These are phyloP conservation scores for Eupelmus urozonus DNA, from an alignment of 2,888 invertebrate genomes.

Conservation along the genomic window DNA sequence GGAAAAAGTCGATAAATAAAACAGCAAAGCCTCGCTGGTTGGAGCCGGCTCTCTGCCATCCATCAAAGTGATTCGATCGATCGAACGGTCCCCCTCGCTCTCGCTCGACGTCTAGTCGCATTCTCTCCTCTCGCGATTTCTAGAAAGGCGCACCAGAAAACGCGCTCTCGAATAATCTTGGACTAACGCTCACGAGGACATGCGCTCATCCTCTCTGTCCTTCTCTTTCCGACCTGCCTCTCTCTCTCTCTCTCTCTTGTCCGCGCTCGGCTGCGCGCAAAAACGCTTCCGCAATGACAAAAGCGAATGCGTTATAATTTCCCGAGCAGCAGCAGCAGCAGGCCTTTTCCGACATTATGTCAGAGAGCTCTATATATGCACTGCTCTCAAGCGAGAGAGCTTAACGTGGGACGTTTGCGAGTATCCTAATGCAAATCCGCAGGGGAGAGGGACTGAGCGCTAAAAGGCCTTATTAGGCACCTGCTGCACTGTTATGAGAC, in stretches of 20 bases:
- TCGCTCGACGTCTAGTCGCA: constrained; percentile 7
- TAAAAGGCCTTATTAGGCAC: constrained; percentile 56
- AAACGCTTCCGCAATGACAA: constrained; percentile 47
- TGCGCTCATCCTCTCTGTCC: constrained; percentile 8
- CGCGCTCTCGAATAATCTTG: constrained; percentile 30
- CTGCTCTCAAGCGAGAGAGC: too few species aligned
- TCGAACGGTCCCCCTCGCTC: not conserved
- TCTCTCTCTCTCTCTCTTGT: constrained; percentile 3
- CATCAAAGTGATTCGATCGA: constrained; percentile 55
- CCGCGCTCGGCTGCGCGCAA: constrained; percentile 24
- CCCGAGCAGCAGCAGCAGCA: not conserved
- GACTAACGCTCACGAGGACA: not conserved
- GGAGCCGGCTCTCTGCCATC: constrained; percentile 23
- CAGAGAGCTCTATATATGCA: constrained; percentile 8
- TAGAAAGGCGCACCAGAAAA: constrained; percentile 46
- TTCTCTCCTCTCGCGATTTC: constrained; percentile 32
- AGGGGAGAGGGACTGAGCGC: not conserved
- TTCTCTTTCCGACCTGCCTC: too few species aligned
- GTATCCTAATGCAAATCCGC: constrained; percentile 25
- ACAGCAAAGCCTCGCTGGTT: constrained; percentile 14
- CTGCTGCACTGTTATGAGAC: constrained; percentile 49
- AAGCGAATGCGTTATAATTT: constrained; percentile 49
- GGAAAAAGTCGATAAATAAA: constrained; percentile 53
- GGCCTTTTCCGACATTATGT: constrained; percentile 24
- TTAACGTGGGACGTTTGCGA: not conserved